A percentile compares a stretch with the other conserved stretches of the same genome.
These are phyloP conservation scores for Synanthedon andrenaeformis DNA, from an alignment of 2,888 invertebrate species.

Conservation along the genomic window DNA sequence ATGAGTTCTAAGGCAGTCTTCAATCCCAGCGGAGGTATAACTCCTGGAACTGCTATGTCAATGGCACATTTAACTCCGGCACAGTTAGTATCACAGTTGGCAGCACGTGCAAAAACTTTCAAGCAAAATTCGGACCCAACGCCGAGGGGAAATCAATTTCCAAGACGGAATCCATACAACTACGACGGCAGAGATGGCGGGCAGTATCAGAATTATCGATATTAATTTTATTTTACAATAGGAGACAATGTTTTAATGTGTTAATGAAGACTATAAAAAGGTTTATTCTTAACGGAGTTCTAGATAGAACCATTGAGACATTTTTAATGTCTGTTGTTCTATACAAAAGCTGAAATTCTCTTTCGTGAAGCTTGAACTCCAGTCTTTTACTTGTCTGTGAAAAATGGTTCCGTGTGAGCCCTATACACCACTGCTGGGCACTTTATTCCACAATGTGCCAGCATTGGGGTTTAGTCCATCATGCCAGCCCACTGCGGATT, in stretches of 20 bases:
- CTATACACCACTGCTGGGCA: no score
- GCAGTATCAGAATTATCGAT: conserved; percentile 20
- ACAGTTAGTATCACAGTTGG: conserved; percentile 56
- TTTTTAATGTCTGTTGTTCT: no score
- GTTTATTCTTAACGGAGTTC: no score
- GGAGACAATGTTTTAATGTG: neutral
- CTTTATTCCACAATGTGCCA: no score
- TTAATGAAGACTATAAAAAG: no score
- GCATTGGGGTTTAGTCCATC: no score
- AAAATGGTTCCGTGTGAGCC: no score
- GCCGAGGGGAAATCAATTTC: conserved; percentile 21
- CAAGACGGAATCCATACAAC: conserved; percentile 22
- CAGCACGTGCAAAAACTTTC: conserved; percentile 56
- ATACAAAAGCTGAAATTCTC: no score
- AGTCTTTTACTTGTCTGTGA: no score
- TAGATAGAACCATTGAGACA: no score
- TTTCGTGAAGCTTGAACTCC: no score
- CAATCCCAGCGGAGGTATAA: conserved; percentile 42
- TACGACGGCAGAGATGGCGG: conserved; percentile 26
- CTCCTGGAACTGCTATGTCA: conserved; percentile 44
- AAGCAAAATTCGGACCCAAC: conserved; percentile 30
- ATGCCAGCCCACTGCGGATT: no score
- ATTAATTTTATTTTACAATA: neutral
- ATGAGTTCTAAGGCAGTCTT: conserved; percentile 49
- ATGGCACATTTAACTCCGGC: conserved; percentile 61